Evolutionary conservation across 2,113 vertebrate species (phyloP), one percentile per base, ranked within the genome.

Genomic region (Nibea coibor): DNA sequence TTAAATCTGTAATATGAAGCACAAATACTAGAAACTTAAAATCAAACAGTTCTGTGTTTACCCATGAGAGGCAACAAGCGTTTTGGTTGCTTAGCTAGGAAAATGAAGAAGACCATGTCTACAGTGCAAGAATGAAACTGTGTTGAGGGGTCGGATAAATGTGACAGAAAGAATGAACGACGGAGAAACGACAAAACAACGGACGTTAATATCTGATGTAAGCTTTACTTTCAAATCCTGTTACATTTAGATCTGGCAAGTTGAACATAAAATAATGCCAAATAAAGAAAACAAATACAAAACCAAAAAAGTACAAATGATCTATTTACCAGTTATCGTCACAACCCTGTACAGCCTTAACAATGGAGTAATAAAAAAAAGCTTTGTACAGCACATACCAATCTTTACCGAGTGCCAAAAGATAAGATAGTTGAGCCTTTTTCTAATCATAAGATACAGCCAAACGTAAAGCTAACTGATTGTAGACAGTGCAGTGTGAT

Each of bases 231-330:
- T 97, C 97, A 98, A 98, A 98, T 96, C 97, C 96, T 96, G 97
- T 97, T 99, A 99, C 97, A 99, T 97, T 98, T 97, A 97, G 96
- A 98, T 97, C 97, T 96, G 97, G 97, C 97, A 98, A 98, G 96
- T 96, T 95, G 89, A 98, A 97, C 96, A 92, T 95, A 98, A 98
- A 97, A 97, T 92, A 94, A 95, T 93, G 93, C 91, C 93, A 91
- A 93, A 95, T 82, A 82, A 93, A 93, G 70, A 62, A 72, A 94
- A 93, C 80, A 87, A 91, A 92, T 88, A 94, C 89, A 93, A 94
- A 94, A 93, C 72, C 86, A 91, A 94, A 87, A 93, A 94, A 92
- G 92, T 95, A 95, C 94, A 95, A 95, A 95, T 95, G 91, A 89
- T 94, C 94, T 95, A 95, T 95, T 95, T 97, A 97, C 96, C 97